Percentiles rank a stretch among this genome's conserved stretches.
Conservation (phyloP, 2,888 invertebrate genomes). For the Cerceris rybyensis region DNA sequence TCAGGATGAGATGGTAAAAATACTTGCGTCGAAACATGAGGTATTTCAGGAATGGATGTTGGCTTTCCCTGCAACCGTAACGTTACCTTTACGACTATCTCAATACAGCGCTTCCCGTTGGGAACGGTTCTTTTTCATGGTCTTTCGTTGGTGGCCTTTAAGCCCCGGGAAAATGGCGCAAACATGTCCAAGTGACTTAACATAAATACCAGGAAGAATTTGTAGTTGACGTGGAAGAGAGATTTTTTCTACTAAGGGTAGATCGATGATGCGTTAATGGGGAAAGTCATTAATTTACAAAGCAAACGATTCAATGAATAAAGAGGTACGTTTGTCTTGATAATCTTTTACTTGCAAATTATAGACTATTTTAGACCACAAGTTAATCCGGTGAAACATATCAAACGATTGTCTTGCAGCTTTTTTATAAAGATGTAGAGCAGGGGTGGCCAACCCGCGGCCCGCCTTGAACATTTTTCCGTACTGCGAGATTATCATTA, state of each 20-base stretch:
- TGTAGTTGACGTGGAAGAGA: neutral
- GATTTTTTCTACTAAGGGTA: neutral
- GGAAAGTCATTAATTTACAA: conserved; percentile 41
- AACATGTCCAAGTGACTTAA: conserved; percentile 7
- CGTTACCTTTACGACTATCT: conserved; percentile 45
- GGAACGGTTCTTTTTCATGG: conserved; percentile 43
- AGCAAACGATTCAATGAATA: conserved; percentile 32
- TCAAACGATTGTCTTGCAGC: neutral
- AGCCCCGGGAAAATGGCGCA: conserved; percentile 15
- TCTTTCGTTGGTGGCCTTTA: conserved; percentile 1
- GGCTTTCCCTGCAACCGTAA: conserved; percentile 37
- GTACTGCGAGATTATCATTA: no score
- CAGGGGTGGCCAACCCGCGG: no score
- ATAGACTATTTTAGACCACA: neutral
- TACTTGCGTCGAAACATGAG: conserved; percentile 20
- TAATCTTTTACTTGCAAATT: neutral
- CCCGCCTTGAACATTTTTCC: no score
- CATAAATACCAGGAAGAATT: conserved; percentile 5
- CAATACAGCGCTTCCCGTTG: conserved; percentile 35
- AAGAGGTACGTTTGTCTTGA: conserved; percentile 25
- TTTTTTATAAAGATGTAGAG: no score
- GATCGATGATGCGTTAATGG: conserved; percentile 39
- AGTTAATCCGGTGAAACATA: neutral
- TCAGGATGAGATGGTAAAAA: conserved; percentile 33
- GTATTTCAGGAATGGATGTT: conserved; percentile 35